Conservation (phyloP, 2,113 vertebrate species). For the Otus sunia region DNA sequence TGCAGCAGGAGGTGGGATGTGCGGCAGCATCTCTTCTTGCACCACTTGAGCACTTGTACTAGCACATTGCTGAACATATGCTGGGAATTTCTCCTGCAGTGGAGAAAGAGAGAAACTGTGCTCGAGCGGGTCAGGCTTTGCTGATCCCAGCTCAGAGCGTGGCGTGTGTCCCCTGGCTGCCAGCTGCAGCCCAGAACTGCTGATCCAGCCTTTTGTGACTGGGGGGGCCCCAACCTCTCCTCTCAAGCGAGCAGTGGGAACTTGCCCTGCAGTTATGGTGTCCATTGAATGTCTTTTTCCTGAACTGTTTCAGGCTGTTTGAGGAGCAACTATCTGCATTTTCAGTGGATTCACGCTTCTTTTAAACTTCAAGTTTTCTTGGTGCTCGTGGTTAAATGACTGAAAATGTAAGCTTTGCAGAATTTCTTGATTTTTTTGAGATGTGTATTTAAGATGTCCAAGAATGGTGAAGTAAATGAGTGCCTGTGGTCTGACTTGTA, state of each 20-base stretch:
- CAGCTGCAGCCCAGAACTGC: background rate
- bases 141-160: background rate
- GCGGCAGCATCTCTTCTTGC: background rate
- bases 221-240: background rate
- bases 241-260: accelerated
- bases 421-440: background rate
- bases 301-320: background rate
- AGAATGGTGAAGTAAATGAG: background rate
- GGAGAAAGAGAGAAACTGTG: background rate
- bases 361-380: background rate
- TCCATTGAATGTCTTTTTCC: background rate
- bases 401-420: background rate
- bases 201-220: background rate
- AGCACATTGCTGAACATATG: accelerated
- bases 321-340: background rate
- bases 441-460: background rate
- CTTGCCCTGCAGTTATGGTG: background rate
- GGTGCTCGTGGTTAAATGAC: background rate
- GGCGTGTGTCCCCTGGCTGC: background rate
- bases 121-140: background rate
- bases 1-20: background rate
- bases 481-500: background rate
- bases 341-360: background rate
- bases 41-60: background rate
- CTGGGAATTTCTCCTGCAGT: background rate